Evolutionary conservation across 2,113 vertebrate genomes (phyloP).

Genomic region (Phalacrocorax carbo): DNA sequence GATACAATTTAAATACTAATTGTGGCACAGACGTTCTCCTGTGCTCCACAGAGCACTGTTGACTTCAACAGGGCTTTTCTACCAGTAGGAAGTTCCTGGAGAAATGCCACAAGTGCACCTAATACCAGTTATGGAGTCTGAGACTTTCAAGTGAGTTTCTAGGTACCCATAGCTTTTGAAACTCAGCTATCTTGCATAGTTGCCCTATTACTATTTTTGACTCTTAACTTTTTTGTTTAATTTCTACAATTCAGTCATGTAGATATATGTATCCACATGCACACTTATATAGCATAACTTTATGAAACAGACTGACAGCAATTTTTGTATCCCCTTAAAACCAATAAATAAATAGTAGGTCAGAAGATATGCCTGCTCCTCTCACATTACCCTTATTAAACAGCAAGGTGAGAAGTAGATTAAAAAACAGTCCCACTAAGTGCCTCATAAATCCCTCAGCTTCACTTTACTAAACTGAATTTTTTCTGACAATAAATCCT

Average conservation of each 20-base stretch:
- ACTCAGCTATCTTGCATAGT: not conserved
- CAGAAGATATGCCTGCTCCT: not conserved
- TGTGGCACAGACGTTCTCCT: not conserved
- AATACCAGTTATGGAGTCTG: not conserved
- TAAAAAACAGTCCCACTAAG: conserved; percentile 3
- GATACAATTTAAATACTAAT: not conserved
- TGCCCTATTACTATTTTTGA: not conserved
- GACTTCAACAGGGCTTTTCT: not conserved
- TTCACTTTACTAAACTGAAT: conserved; percentile 52
- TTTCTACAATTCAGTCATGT: not conserved
- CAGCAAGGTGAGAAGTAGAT: conserved; percentile 43
- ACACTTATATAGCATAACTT: not conserved
- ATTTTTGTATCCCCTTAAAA: not conserved
- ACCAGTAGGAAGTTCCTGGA: not conserved
- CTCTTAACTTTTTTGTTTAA: not conserved
- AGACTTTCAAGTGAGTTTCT: not conserved
- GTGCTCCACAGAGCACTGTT: not conserved
- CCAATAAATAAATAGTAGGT: not conserved
- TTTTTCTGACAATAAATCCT: conserved; percentile 65
- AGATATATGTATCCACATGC: not conserved
- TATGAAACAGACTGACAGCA: not conserved
- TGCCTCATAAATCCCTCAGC: conserved; percentile 21
- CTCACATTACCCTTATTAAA: conserved; percentile 13
- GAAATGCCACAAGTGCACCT: not conserved
- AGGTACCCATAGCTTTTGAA: not conserved